A percentile compares a stretch with the other conserved stretches of the same genome.
Conservation (phyloP, 2,113 vertebrate species). For the Hippolais icterina region DNA sequence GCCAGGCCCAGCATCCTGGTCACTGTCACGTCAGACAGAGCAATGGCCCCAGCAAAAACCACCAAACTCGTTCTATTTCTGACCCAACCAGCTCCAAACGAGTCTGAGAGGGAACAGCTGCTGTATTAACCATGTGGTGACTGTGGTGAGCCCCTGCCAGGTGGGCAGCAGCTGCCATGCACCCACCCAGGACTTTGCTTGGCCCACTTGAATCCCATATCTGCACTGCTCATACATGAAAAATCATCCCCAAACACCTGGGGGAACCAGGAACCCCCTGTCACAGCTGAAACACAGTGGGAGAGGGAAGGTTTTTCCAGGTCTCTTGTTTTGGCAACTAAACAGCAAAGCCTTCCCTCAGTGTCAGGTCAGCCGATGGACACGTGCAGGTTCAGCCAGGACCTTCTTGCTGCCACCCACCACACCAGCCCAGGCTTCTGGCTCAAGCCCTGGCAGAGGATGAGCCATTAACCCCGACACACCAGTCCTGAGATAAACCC, state of each 20-base stretch:
- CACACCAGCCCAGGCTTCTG: background rate
- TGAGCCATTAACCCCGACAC: conserved; percentile 14
- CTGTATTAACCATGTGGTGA: background rate
- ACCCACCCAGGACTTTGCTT: fast-evolving
- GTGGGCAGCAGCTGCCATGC: background rate
- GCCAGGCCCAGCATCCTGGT: background rate
- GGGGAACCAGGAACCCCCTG: fast-evolving
- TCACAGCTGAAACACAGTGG: fast-evolving
- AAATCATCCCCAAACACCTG: fast-evolving
- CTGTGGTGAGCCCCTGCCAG: background rate
- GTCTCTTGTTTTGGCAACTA: background rate
- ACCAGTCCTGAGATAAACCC: conserved; percentile 24
- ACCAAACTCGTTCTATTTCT: conserved; percentile 46
- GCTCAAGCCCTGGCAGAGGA: background rate
- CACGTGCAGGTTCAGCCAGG: fast-evolving
- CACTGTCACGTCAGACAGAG: conserved; percentile 19
- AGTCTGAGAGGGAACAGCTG: background rate
- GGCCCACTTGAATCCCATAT: background rate
- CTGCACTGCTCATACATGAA: fast-evolving
- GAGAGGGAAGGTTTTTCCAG: background rate
- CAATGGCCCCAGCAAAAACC: background rate
- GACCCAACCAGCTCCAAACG: conserved; percentile 23
- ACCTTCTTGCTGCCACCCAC: background rate
- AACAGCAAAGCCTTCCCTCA: background rate
- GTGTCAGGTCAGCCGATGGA: fast-evolving